phyloP scores from a whole-genome alignment of 1,140 invertebrate genomes.

The Pseudomyrmex pallidus region DNA sequence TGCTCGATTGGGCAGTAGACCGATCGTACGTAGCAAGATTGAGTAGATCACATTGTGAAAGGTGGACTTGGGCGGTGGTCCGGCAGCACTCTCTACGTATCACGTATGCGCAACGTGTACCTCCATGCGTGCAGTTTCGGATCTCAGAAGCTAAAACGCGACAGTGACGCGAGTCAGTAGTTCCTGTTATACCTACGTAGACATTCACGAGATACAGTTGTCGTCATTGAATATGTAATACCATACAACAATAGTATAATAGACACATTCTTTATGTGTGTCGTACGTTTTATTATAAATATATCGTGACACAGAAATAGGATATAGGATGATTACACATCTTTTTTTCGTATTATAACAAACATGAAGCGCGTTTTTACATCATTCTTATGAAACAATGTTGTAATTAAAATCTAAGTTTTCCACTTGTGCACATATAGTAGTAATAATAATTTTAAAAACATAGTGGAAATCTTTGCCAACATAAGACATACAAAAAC shows the following conservation, averaged over 20 bases:
- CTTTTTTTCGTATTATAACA: too few relatives aligned
- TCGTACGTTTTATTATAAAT: neutral
- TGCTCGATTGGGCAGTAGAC: constrained; percentile 12
- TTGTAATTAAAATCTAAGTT: too few relatives aligned
- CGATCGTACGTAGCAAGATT: constrained; percentile 46
- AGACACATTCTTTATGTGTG: too few relatives aligned
- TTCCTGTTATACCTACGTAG: constrained; percentile 64
- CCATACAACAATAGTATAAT: neutral
- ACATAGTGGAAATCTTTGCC: too few relatives aligned
- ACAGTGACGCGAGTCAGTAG: constrained; percentile 51
- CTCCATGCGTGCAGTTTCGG: constrained; percentile 48
- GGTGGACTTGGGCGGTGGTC: constrained; percentile 71
- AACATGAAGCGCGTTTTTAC: neutral
- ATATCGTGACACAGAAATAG: neutral
- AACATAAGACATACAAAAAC: too few relatives aligned
- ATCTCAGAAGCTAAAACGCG: constrained; percentile 57
- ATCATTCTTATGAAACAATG: too few relatives aligned
- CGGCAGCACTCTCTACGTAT: constrained; percentile 65
- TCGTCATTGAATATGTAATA: neutral
- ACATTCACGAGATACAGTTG: neutral
- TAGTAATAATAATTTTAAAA: too few relatives aligned
- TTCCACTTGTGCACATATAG: too few relatives aligned
- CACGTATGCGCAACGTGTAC: constrained; percentile 68
- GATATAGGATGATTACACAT: neutral
- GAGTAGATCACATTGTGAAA: constrained; percentile 72